These are phyloP conservation scores for Nomia melanderi DNA, from an alignment of 1,140 invertebrate genomes.

Conservation along the genomic window DNA sequence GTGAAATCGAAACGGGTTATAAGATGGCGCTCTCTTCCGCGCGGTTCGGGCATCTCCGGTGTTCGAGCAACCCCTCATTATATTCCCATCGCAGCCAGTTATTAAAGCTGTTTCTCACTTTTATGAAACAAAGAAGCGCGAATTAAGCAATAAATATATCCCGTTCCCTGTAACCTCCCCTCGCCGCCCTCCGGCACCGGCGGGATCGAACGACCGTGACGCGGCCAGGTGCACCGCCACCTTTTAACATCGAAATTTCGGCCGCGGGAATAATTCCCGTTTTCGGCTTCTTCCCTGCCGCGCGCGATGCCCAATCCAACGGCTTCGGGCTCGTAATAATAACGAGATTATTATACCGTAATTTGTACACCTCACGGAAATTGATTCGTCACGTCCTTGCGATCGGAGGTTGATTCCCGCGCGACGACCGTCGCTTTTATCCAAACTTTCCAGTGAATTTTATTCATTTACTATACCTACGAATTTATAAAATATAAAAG, in stretches of 20 bases:
- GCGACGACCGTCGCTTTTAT: no score
- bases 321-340: neutral
- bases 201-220: slow-evolving; percentile 31
- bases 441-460: no score
- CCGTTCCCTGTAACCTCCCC: no score
- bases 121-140: slow-evolving; percentile 80
- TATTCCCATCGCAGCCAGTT: slow-evolving; percentile 69
- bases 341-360: neutral
- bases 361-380: neutral
- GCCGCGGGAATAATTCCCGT: slow-evolving; percentile 41
- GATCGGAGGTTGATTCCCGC: no score
- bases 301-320: neutral
- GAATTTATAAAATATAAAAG: no score
- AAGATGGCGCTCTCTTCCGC: slow-evolving; percentile 57
- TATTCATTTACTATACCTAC: no score
- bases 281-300: neutral
- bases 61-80: slow-evolving; percentile 66
- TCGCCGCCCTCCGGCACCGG: neutral
- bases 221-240: slow-evolving; percentile 54
- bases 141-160: slow-evolving; percentile 77
- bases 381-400: neutral
- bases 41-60: slow-evolving; percentile 42
- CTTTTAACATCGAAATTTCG: slow-evolving; percentile 43
- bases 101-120: slow-evolving; percentile 80
- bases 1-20: slow-evolving; percentile 60